phyloP scores from a whole-genome alignment of 2,113 vertebrate species.

The Pyxicephalus adspersus region DNA sequence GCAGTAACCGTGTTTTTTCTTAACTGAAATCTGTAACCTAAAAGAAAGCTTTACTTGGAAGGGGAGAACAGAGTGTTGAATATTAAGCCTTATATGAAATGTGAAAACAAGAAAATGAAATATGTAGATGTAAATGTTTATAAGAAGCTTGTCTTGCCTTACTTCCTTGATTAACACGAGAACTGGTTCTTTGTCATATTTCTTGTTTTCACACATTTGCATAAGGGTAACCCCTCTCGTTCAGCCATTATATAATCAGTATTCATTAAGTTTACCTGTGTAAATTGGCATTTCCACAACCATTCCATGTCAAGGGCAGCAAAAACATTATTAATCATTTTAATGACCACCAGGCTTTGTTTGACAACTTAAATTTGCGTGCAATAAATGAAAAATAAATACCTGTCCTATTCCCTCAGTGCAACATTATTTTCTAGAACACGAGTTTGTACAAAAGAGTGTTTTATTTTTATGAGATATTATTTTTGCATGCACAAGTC shows the following conservation, averaged over 20 bases:
- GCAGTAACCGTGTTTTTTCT: no score
- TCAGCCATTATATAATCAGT: constrained; percentile 28
- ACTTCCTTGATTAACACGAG: not conserved
- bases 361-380: constrained; percentile 44
- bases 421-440: not conserved
- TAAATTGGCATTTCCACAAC: constrained; percentile 46
- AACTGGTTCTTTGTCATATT: not conserved
- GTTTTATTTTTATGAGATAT: not conserved
- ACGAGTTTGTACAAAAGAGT: not conserved
- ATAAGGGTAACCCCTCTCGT: constrained; percentile 14
- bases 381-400: constrained; percentile 40
- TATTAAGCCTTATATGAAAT: no score
- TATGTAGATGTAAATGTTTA: no score
- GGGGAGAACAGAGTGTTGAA: no score
- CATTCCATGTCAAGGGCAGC: constrained; percentile 39
- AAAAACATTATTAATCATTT: constrained; percentile 47
- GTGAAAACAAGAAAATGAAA: no score
- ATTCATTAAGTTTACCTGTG: constrained; percentile 49
- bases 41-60: no score
- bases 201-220: not conserved
- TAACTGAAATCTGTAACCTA: no score
- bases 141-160: no score
- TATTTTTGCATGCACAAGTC: not conserved
- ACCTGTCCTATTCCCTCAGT: constrained; percentile 15
- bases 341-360: constrained; percentile 48